Conservation (phyloP, 2,888 invertebrate genomes). For the Athetis lepigone region DNA sequence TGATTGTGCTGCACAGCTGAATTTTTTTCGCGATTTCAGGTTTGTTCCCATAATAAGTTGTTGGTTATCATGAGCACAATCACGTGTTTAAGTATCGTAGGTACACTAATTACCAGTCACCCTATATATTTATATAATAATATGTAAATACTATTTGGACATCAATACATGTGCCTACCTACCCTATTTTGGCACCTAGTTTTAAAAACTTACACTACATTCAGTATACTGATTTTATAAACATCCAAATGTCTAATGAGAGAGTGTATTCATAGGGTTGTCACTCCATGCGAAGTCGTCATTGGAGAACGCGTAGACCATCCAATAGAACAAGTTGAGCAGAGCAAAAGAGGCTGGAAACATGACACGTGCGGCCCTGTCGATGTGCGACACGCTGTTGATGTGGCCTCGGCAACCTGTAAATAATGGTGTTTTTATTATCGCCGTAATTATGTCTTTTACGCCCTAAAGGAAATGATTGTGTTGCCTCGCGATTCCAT, state of each 20-base stretch:
- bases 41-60: too few relatives aligned
- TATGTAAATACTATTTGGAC: not conserved
- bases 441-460: too few relatives aligned
- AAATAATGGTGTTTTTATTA: too few relatives aligned
- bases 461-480: too few relatives aligned
- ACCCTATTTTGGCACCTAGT: slow-evolving; percentile 5
- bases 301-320: slow-evolving; percentile 95
- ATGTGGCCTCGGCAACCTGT: slow-evolving; percentile 92
- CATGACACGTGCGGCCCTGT: slow-evolving; percentile 94
- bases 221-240: not conserved
- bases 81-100: too few relatives aligned
- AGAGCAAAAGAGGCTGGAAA: slow-evolving; percentile 96
- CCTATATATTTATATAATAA: too few relatives aligned
- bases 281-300: slow-evolving; percentile 94
- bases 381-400: slow-evolving; percentile 96
- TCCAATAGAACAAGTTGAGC: slow-evolving; percentile 97
- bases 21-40: too few relatives aligned
- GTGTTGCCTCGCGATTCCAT: too few relatives aligned
- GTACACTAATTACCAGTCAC: too few relatives aligned
- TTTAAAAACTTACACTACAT: slow-evolving; percentile 19
- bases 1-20: too few relatives aligned
- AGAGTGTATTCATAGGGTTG: slow-evolving; percentile 90
- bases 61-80: too few relatives aligned
- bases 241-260: slow-evolving; percentile 76
- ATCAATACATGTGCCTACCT: slow-evolving; percentile 3